Conservation (phyloP, 2,113 vertebrate genomes). For the Thamnophis sirtalis region DNA sequence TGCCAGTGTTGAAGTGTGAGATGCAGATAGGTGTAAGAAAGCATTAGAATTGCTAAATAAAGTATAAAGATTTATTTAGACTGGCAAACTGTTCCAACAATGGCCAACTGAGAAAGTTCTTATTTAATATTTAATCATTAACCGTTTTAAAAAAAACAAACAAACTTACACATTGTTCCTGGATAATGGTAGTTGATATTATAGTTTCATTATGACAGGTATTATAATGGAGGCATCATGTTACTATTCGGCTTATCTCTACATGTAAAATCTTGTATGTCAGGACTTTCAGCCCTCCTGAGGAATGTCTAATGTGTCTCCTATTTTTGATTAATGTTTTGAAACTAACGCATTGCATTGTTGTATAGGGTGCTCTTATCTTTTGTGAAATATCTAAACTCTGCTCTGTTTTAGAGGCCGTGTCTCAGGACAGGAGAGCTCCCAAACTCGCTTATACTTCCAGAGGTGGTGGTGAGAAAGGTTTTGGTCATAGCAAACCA, state of each 20-base stretch:
- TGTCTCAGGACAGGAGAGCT: slow-evolving; percentile 88
- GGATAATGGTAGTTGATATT: neutral
- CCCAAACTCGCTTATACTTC: slow-evolving; percentile 87
- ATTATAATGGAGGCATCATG: neutral
- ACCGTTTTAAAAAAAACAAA: neutral
- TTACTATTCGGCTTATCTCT: neutral
- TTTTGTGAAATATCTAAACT: neutral
- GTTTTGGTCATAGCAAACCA: slow-evolving; percentile 89
- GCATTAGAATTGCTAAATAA: neutral
- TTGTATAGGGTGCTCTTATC: neutral
- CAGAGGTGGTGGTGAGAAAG: slow-evolving; percentile 85
- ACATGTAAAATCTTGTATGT: neutral
- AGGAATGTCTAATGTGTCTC: neutral
- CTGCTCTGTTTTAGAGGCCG: slow-evolving; percentile 61
- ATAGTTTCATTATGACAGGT: neutral
- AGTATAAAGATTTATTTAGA: neutral
- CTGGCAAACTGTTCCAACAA: neutral
- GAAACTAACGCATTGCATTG: neutral
- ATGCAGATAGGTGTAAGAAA: neutral
- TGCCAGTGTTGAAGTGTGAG: too few relatives aligned
- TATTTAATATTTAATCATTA: neutral
- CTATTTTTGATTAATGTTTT: neutral
- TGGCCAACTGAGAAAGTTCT: neutral
- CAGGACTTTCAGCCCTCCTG: neutral
- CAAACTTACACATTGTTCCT: neutral